A percentile compares a stretch with the other conserved stretches of the same genome.
Evolutionary conservation across 1,140 invertebrate species (phyloP).

Genomic region (Batillaria attramentaria): DNA sequence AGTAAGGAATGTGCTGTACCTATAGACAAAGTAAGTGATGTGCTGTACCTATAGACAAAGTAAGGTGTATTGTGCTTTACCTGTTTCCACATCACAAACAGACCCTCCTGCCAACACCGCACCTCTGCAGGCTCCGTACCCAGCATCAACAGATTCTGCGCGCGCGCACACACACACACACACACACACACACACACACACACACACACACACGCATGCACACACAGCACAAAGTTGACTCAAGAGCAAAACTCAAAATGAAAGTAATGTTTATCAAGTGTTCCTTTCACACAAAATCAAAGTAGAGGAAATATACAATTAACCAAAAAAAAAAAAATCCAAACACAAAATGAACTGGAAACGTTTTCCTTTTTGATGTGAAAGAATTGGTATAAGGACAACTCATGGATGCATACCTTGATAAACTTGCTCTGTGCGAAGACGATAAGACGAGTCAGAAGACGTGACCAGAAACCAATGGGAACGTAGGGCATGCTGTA

Average conservation of each 20-base stretch:
- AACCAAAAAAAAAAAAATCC: too few species aligned
- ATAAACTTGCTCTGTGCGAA: slow-evolving; percentile 53
- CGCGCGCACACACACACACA: background rate
- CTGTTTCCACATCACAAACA: slow-evolving; percentile 37
- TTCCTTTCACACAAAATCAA: too few species aligned
- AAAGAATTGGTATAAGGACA: too few species aligned
- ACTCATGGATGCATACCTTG: slow-evolving; percentile 41
- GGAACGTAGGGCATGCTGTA: slow-evolving; percentile 88
- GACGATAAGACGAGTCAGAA: slow-evolving; percentile 85
- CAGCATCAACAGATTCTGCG: slow-evolving; percentile 28
- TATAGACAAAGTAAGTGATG: background rate
- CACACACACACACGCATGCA: background rate
- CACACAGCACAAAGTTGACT: too few species aligned
- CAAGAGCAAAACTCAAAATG: too few species aligned
- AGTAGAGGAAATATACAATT: too few species aligned
- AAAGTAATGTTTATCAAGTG: too few species aligned
- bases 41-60: background rate
- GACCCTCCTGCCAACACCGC: slow-evolving; percentile 41
- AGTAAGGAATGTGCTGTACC: too few species aligned
- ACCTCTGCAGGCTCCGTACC: slow-evolving; percentile 13
- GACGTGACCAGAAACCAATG: slow-evolving; percentile 95
- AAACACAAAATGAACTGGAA: too few species aligned
- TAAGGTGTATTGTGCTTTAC: background rate
- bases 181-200: background rate
- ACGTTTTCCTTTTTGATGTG: too few species aligned